Percentiles rank a stretch among this genome's conserved stretches.
phyloP scores from a whole-genome alignment of 2,888 invertebrate species.

The Steinernema hermaphroditum region DNA sequence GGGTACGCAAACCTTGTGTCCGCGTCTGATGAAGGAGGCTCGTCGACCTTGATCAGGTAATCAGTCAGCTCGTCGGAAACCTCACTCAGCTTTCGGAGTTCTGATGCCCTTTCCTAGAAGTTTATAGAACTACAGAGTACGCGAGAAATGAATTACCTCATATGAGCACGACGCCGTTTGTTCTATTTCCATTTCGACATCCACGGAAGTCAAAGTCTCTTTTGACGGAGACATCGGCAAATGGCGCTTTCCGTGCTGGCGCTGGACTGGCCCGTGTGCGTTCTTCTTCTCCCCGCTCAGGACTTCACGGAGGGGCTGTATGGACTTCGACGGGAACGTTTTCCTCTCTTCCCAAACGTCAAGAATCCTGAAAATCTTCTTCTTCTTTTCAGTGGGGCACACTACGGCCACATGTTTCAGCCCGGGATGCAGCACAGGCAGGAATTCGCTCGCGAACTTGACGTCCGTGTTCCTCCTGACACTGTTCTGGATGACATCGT shows the following conservation, averaged over 20 bases:
- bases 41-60: conserved; percentile 49
- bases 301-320: conserved; percentile 1
- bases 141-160: background rate
- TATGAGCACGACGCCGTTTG: background rate
- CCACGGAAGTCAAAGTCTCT: background rate
- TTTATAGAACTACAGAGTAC: no score
- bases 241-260: background rate
- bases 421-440: conserved; percentile 48
- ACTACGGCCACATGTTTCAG: background rate
- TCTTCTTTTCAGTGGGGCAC: background rate
- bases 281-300: conserved; percentile 27
- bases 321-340: background rate
- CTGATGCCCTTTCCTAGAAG: conserved; percentile 37
- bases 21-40: conserved; percentile 60
- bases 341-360: background rate
- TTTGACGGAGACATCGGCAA: background rate
- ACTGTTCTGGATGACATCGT: conserved; percentile 88
- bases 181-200: background rate
- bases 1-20: conserved; percentile 47
- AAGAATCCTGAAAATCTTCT: background rate
- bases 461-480: conserved; percentile 91
- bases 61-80: conserved; percentile 49
- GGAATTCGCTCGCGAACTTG: conserved; percentile 68
- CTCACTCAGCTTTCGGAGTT: conserved; percentile 38
- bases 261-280: no score